Evolutionary conservation across 2,113 vertebrate genomes (phyloP).

Genomic region (Cynopterus brachyotis): DNA sequence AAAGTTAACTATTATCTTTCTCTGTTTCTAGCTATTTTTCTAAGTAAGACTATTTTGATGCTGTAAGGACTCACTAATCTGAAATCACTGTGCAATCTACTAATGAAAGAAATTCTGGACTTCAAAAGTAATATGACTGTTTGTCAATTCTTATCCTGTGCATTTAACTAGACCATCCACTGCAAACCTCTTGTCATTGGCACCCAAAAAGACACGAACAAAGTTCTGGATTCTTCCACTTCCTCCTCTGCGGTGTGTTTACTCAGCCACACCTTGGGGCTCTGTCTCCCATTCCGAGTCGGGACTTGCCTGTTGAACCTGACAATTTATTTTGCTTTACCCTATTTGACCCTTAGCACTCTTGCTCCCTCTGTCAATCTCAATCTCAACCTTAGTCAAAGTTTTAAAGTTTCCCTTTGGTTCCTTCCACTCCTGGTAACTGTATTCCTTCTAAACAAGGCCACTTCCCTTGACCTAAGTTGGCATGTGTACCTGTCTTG

Average conservation of each 20-base stretch:
- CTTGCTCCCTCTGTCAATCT: neutral
- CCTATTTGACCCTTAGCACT: neutral
- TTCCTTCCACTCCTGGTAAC: neutral
- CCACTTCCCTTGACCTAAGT: neutral
- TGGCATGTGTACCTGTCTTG: neutral
- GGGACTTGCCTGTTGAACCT: neutral
- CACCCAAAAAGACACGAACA: neutral
- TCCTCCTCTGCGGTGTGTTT: neutral
- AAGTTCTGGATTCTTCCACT: neutral
- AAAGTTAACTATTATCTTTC: constrained; percentile 4
- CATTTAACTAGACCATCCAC: neutral
- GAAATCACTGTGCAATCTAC: constrained; percentile 2
- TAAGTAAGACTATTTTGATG: neutral
- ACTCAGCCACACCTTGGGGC: neutral
- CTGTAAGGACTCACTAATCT: neutral
- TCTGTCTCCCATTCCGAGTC: neutral
- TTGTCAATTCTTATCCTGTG: neutral
- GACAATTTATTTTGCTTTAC: neutral
- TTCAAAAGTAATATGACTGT: neutral
- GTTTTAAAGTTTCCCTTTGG: neutral
- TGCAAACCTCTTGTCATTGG: neutral
- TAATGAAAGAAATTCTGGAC: constrained; percentile 1
- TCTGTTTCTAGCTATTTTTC: constrained; percentile 5
- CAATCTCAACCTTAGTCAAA: neutral
- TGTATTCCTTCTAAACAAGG: neutral